Conservation (phyloP, 64 coral and sea anemone genomes). For the Acropora yongei region DNA sequence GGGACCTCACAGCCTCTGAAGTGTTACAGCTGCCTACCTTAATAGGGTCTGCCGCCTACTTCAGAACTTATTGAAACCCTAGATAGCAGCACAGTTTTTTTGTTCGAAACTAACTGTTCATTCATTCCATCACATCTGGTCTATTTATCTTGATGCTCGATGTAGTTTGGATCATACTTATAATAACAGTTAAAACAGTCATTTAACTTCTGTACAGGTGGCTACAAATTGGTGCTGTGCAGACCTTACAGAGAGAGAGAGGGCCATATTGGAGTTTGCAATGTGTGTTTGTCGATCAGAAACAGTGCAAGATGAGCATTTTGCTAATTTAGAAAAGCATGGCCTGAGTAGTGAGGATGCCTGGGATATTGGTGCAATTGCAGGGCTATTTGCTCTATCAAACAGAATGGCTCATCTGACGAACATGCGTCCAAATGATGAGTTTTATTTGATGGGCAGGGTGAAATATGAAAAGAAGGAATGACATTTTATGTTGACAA, state of each 20-base stretch:
- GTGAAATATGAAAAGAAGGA: conserved; percentile 58
- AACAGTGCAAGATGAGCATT: conserved; percentile 78
- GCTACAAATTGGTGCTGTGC: conserved; percentile 89
- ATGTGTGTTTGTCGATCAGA: conserved; percentile 74
- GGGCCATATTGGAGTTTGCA: conserved; percentile 92
- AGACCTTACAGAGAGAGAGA: conserved; percentile 81
- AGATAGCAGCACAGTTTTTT: too few relatives aligned
- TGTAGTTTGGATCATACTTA: too few relatives aligned
- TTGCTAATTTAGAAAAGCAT: conserved; percentile 65
- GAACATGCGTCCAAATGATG: conserved; percentile 87
- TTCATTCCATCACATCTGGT: too few relatives aligned
- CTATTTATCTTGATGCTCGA: too few relatives aligned
- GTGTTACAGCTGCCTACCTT: too few relatives aligned
- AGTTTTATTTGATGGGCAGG: conserved; percentile 87
- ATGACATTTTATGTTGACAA: neutral
- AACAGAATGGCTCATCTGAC: conserved; percentile 90
- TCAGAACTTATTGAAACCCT: too few relatives aligned
- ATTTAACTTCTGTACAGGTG: conserved; percentile 21
- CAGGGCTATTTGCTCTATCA: conserved; percentile 91
- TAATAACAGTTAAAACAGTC: neutral
- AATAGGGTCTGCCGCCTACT: too few relatives aligned
- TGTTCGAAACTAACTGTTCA: too few relatives aligned
- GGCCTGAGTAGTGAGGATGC: conserved; percentile 82
- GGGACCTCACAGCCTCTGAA: too few relatives aligned
- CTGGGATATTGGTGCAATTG: conserved; percentile 93